phyloP scores from a whole-genome alignment of 2,113 vertebrate genomes.

The Campylomormyrus numenius region DNA sequence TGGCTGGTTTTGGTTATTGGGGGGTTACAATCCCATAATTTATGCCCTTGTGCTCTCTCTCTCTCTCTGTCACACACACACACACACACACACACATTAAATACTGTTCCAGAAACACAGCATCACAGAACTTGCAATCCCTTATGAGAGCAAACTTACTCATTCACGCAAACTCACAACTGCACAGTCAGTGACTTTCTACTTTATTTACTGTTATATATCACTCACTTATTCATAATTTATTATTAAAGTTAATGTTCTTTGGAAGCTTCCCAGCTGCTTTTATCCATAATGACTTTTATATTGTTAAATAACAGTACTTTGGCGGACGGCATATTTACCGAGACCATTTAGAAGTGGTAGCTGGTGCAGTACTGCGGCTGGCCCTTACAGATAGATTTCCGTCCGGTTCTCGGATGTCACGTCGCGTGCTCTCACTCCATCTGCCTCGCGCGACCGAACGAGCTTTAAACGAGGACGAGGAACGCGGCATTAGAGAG shows the following conservation, averaged over 20 bases:
- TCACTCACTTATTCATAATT: neutral
- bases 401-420: neutral
- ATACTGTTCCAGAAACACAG: neutral
- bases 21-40: neutral
- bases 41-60: neutral
- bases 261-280: neutral
- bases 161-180: neutral
- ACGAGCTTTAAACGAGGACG: neutral
- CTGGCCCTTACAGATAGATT: neutral
- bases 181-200: neutral
- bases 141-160: neutral
- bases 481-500: neutral
- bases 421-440: neutral
- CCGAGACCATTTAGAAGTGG: neutral
- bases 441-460: neutral
- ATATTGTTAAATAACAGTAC: neutral
- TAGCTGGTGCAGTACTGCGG: neutral
- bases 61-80: neutral
- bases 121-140: neutral
- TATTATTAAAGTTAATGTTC: neutral
- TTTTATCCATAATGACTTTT: constrained; percentile 1
- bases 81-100: neutral
- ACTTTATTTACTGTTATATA: neutral
- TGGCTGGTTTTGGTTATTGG: neutral
- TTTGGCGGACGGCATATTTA: neutral